phyloP scores from a whole-genome alignment of 2,797 vertebrate species.

The Crenichthys baileyi region DNA sequence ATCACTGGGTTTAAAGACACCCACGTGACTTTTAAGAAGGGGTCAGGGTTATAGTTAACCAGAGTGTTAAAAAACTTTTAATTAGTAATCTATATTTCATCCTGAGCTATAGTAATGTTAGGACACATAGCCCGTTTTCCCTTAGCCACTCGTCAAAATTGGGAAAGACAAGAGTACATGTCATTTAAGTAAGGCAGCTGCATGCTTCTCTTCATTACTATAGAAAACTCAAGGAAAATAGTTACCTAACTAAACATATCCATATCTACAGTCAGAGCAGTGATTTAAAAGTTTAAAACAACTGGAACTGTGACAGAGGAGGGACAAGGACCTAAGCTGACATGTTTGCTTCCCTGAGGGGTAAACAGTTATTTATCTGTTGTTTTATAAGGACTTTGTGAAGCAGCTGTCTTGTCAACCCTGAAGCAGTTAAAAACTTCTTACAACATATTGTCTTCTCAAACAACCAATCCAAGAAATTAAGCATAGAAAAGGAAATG shows the following conservation, averaged over 20 bases:
- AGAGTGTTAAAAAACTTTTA: too few species aligned
- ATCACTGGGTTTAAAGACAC: neutral
- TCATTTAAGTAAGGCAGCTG: too few species aligned
- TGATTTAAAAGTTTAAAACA: neutral
- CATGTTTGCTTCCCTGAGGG: constrained; percentile 61
- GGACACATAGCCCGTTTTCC: too few species aligned
- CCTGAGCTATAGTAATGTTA: too few species aligned
- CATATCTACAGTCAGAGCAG: neutral
- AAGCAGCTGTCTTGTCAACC: constrained; percentile 18
- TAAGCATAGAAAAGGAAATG: constrained; percentile 7
- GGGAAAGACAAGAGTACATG: too few species aligned
- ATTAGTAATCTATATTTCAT: too few species aligned
- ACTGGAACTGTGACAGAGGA: neutral
- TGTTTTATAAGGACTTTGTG: constrained; percentile 11
- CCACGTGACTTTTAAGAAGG: neutral
- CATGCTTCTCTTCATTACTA: neutral
- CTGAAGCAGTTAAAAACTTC: constrained; percentile 12
- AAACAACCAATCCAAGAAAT: constrained; percentile 15
- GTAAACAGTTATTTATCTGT: constrained; percentile 61
- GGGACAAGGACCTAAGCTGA: neutral
- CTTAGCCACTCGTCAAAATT: too few species aligned
- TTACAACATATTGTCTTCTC: constrained; percentile 12
- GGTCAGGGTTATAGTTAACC: neutral
- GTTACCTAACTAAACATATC: neutral
- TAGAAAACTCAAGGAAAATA: neutral